phyloP scores from a whole-genome alignment of 2,113 vertebrate species.

The Saiga tatarica region DNA sequence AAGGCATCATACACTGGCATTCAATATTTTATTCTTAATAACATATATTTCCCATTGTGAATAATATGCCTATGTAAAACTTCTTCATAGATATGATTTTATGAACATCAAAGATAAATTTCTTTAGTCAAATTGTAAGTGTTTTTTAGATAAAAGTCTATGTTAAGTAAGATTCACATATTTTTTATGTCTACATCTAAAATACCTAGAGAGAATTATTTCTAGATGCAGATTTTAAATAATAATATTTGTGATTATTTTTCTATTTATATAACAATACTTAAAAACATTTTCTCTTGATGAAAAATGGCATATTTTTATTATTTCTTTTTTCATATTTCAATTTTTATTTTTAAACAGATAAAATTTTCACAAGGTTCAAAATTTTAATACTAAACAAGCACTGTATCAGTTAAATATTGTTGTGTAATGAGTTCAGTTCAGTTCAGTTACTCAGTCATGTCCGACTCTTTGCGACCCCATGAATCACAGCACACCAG shows the following conservation, averaged over 20 bases:
- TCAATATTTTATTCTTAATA: neutral
- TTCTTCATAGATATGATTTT: neutral
- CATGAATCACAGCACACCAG: fast-evolving
- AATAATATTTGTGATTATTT: neutral
- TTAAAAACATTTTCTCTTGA: too few species aligned
- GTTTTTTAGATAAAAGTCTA: neutral
- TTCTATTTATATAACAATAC: neutral
- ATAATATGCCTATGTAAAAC: neutral
- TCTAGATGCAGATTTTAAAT: neutral
- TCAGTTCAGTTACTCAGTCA: fast-evolving
- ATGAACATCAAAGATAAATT: neutral
- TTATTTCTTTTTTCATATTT: too few species aligned
- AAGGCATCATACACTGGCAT: neutral
- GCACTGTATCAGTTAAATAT: too few species aligned
- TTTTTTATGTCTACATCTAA: neutral
- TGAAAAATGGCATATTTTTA: too few species aligned
- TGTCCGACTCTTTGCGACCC: too few species aligned
- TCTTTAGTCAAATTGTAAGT: neutral
- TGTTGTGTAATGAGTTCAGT: too few species aligned
- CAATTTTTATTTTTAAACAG: too few species aligned
- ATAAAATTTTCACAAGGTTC: too few species aligned
- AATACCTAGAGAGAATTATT: neutral
- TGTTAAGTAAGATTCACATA: neutral
- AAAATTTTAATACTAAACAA: too few species aligned
- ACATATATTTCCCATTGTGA: neutral